phyloP scores from a whole-genome alignment of 1,140 invertebrate genomes.

The Cyphomyrmex costatus region DNA sequence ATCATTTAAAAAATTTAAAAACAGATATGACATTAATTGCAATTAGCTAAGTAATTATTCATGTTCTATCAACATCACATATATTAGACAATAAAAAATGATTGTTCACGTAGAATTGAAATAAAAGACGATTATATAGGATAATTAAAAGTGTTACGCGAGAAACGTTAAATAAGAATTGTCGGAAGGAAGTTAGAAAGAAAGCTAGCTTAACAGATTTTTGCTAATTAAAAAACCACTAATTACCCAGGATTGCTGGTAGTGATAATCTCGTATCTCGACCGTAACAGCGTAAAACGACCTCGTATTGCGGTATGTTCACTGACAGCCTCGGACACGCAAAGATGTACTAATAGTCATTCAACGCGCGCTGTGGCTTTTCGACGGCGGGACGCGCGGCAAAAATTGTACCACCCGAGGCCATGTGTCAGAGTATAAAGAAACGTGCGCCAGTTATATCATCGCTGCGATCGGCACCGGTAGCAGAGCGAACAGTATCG shows the following conservation, averaged over 20 bases:
- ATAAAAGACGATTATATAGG: not conserved
- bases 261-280: not conserved
- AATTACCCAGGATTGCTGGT: not conserved
- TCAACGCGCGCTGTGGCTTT: not conserved
- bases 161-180: too few relatives aligned
- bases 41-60: too few relatives aligned
- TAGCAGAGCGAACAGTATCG: conserved; percentile 8
- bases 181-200: not conserved
- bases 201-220: not conserved
- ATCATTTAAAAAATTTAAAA: too few relatives aligned
- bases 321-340: not conserved
- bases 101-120: not conserved
- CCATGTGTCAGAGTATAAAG: conserved; percentile 4
- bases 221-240: not conserved
- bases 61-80: too few relatives aligned
- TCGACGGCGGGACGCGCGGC: conserved; percentile 15
- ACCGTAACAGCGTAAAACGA: not conserved
- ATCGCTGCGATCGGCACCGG: conserved; percentile 45
- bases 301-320: not conserved
- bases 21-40: too few relatives aligned
- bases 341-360: conserved; percentile 19
- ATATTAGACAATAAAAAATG: not conserved
- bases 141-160: too few relatives aligned
- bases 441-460: conserved; percentile 61
- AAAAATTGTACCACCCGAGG: conserved; percentile 51